Percentiles rank a stretch among this genome's conserved stretches.
Evolutionary conservation across 2,888 invertebrate species (phyloP).

Genomic region (Himalopsyche tibetana): DNA sequence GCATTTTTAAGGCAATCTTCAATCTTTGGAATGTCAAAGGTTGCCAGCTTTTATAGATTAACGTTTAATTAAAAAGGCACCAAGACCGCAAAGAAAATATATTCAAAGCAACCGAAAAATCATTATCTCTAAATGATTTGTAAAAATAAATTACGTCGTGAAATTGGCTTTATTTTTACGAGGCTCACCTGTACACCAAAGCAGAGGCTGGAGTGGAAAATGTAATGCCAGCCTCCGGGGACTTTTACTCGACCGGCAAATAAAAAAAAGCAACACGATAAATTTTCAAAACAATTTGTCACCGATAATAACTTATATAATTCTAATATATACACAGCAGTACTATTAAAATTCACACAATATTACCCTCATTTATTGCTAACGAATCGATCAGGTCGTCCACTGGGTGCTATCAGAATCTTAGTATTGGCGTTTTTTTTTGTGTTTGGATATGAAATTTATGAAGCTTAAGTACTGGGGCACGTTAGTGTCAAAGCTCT

Average conservation of each 20-base stretch:
- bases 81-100: neutral
- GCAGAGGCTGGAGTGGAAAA: slow-evolving; percentile 24
- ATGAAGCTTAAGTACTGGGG: no score
- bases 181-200: slow-evolving; percentile 3
- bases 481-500: no score
- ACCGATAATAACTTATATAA: neutral
- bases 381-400: no score
- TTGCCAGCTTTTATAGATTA: neutral
- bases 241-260: neutral
- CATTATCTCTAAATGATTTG: slow-evolving; percentile 10
- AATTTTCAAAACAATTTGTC: neutral
- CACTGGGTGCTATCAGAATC: no score
- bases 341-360: no score
- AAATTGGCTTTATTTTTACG: slow-evolving; percentile 19
- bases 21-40: neutral
- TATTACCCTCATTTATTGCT: no score
- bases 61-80: neutral
- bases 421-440: no score
- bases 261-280: neutral
- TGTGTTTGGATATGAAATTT: no score
- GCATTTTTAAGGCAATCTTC: no score
- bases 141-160: neutral
- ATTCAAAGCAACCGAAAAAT: slow-evolving; percentile 20
- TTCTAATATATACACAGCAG: no score
- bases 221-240: neutral